Percentiles rank a stretch among this genome's conserved stretches.
These are phyloP conservation scores for Tenebrosternarchus preto DNA, from an alignment of 2,113 vertebrate genomes.

Conservation along the genomic window DNA sequence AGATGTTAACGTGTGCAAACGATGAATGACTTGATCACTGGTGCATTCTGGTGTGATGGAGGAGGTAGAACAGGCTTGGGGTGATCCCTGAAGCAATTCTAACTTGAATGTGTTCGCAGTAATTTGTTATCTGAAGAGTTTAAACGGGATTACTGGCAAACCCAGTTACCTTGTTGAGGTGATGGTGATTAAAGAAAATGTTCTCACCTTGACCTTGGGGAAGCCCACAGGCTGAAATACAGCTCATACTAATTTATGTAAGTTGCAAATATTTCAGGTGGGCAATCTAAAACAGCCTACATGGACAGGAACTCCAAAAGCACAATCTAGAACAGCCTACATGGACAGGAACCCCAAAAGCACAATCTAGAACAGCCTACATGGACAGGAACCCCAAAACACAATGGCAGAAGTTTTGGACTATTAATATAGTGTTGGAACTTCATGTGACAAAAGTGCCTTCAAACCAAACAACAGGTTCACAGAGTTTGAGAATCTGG, in stretches of 20 bases:
- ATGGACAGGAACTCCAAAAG: constrained; percentile 22
- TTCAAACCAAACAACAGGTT: neutral
- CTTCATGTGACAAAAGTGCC: neutral
- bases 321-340: constrained; percentile 84
- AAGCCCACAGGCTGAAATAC: constrained; percentile 88
- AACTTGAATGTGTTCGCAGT: constrained; percentile 50
- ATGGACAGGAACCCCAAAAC: constrained; percentile 16
- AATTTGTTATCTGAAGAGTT: constrained; percentile 48
- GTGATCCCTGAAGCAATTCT: constrained; percentile 42
- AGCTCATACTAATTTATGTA: constrained; percentile 87
- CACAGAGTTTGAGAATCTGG: neutral
- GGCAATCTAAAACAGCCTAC: constrained; percentile 86
- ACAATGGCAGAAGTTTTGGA: neutral
- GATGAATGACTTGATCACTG: constrained; percentile 57
- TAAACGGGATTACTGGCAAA: constrained; percentile 35
- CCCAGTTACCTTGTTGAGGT: neutral
- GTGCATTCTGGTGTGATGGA: neutral
- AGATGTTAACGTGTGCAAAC: constrained; percentile 58
- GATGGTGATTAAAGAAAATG: neutral
- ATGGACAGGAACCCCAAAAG: constrained; percentile 21
- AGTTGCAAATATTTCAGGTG: constrained; percentile 77
- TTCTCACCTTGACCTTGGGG: constrained; percentile 86
- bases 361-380: constrained; percentile 84
- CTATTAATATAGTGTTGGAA: neutral
- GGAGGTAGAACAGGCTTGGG: constrained; percentile 51